A percentile compares a stretch with the other conserved stretches of the same genome.
Conservation (phyloP, 2,888 invertebrate genomes). For the Ormyrus thymus region DNA sequence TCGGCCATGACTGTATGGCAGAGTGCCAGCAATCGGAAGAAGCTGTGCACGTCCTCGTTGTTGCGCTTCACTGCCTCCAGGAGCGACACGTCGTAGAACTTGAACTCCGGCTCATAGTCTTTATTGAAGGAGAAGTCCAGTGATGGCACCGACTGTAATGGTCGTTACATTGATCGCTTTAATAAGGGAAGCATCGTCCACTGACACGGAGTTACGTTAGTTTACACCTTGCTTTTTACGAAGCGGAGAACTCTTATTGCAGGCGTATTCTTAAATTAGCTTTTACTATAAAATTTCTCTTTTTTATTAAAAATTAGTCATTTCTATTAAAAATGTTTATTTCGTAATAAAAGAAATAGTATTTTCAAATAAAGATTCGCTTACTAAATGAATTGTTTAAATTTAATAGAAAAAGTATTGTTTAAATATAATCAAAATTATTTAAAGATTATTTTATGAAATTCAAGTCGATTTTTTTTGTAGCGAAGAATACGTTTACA, state of each 20-base stretch:
- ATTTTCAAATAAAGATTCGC: too few relatives aligned
- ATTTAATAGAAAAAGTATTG: too few relatives aligned
- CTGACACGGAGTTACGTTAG: slow-evolving; percentile 23
- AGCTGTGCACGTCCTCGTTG: slow-evolving; percentile 86
- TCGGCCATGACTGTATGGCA: slow-evolving; percentile 99
- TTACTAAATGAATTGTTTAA: too few relatives aligned
- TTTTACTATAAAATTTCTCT: too few relatives aligned
- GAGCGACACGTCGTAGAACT: slow-evolving; percentile 92
- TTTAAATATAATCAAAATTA: too few relatives aligned
- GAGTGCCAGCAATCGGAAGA: slow-evolving; percentile 93
- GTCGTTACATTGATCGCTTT: too few relatives aligned
- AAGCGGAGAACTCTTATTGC: background rate
- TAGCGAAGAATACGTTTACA: slow-evolving; percentile 22
- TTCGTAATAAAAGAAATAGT: too few relatives aligned
- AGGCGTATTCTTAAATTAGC: slow-evolving; percentile 15
- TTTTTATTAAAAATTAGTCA: too few relatives aligned
- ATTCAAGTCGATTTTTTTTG: too few relatives aligned
- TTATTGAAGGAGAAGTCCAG: slow-evolving; percentile 97
- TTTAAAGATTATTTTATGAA: too few relatives aligned
- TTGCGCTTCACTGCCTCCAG: slow-evolving; percentile 87
- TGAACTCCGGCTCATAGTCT: slow-evolving; percentile 93
- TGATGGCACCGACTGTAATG: slow-evolving; percentile 82
- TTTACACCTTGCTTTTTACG: background rate
- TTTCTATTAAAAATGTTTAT: too few relatives aligned
- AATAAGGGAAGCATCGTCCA: too few relatives aligned